Conservation (phyloP, 2,888 invertebrate species). For the Drosophila mercatorum region DNA sequence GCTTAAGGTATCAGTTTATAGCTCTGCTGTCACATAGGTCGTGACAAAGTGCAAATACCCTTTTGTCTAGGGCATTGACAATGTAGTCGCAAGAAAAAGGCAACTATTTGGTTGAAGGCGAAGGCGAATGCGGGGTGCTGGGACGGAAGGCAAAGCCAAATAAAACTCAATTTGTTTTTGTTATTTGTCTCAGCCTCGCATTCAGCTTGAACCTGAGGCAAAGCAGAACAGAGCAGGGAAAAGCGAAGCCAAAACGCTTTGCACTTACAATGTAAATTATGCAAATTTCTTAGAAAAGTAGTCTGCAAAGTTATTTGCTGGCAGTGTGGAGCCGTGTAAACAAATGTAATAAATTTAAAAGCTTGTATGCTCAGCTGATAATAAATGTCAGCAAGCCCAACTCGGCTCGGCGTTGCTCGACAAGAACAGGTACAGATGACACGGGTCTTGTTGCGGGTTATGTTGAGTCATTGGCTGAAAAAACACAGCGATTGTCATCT, state of each 20-base stretch:
- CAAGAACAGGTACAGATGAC: slow-evolving; percentile 15
- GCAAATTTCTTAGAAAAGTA: slow-evolving; percentile 62
- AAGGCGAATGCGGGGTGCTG: neutral
- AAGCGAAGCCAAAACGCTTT: slow-evolving; percentile 54
- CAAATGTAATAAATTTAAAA: slow-evolving; percentile 76
- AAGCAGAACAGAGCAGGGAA: neutral
- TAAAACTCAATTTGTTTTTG: slow-evolving; percentile 61
- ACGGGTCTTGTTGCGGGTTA: slow-evolving; percentile 37
- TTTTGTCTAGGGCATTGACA: neutral
- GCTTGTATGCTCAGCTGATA: slow-evolving; percentile 67
- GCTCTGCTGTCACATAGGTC: neutral
- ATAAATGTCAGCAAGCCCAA: slow-evolving; percentile 42
- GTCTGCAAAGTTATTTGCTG: slow-evolving; percentile 64
- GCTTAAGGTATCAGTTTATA: neutral
- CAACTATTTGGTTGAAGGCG: slow-evolving; percentile 19
- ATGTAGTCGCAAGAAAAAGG: slow-evolving; percentile 25
- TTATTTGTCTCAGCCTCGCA: slow-evolving; percentile 20
- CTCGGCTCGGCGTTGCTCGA: slow-evolving; percentile 13
- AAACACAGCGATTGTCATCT: slow-evolving; percentile 38
- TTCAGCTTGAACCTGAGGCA: slow-evolving; percentile 28
- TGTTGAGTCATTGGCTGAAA: slow-evolving; percentile 47
- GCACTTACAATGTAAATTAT: slow-evolving; percentile 70
- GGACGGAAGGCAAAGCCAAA: slow-evolving; percentile 27
- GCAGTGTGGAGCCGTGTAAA: slow-evolving; percentile 43
- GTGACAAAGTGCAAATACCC: neutral